Evolutionary conservation across 2,888 invertebrate species (phyloP).

Genomic region (Sympetrum striolatum): DNA sequence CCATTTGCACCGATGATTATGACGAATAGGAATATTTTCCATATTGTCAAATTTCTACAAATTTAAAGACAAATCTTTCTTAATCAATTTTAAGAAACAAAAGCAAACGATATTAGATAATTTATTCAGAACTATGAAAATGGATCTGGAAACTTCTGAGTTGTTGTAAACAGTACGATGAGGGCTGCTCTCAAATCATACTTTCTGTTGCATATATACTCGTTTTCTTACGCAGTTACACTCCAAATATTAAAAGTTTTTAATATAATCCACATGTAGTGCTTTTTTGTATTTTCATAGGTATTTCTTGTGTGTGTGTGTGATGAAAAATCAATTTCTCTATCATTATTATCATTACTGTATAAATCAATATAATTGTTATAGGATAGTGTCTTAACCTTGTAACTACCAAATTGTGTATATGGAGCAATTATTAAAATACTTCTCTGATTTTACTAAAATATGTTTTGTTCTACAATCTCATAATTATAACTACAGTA

Average conservation of each 20-base stretch:
- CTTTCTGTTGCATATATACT: conserved; percentile 27
- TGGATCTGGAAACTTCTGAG: conserved; percentile 4
- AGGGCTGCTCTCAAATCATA: not conserved
- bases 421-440: conserved; percentile 38
- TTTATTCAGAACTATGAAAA: not conserved
- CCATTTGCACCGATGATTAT: not conserved
- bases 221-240: conserved; percentile 14
- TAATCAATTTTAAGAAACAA: not conserved
- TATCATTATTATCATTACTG: conserved; percentile 36
- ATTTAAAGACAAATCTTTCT: not conserved
- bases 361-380: conserved; percentile 39
- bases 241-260: conserved; percentile 13
- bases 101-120: too few relatives aligned
- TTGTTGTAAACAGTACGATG: not conserved
- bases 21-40: not conserved
- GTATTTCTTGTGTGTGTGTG: conserved; percentile 27
- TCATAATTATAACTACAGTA: not conserved
- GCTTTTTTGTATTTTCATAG: conserved; percentile 43
- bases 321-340: conserved; percentile 30
- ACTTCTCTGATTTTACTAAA: conserved; percentile 40
- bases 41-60: not conserved
- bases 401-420: conserved; percentile 40
- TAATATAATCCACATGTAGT: conserved; percentile 34
- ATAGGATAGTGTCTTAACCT: conserved; percentile 26
- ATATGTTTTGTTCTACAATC: not conserved